A percentile compares a stretch with the other conserved stretches of the same genome.
phyloP scores from a whole-genome alignment of 2,888 invertebrate genomes.

The Xylota sylvarum region DNA sequence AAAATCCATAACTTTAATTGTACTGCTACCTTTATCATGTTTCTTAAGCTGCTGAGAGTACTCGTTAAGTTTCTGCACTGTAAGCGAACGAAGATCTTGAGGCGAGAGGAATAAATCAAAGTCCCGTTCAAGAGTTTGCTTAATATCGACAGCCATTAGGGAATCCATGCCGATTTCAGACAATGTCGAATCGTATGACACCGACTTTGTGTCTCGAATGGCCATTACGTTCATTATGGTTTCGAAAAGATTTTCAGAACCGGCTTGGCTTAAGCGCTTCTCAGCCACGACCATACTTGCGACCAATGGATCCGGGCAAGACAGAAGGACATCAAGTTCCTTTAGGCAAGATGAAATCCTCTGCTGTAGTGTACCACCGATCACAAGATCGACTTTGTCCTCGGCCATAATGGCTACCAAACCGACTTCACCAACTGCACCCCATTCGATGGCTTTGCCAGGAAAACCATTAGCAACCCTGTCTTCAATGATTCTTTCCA shows the following conservation, averaged over 20 bases:
- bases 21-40: not conserved
- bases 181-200: conserved; percentile 90
- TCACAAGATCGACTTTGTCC: conserved; percentile 89
- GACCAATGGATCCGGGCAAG: conserved; percentile 89
- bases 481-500: conserved; percentile 94
- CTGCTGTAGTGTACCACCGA: conserved; percentile 94
- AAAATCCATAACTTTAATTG: conserved; percentile 69
- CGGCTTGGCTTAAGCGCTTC: conserved; percentile 88
- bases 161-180: conserved; percentile 98
- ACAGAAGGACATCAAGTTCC: conserved; percentile 90
- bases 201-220: conserved; percentile 89
- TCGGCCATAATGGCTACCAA: conserved; percentile 91
- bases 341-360: conserved; percentile 92
- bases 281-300: conserved; percentile 95
- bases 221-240: conserved; percentile 90
- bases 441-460: conserved; percentile 95
- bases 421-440: conserved; percentile 95
- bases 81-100: conserved; percentile 93
- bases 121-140: conserved; percentile 95
- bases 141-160: conserved; percentile 98
- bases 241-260: conserved; percentile 89
- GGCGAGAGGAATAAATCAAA: conserved; percentile 94
- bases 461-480: conserved; percentile 89
- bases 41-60: conserved; percentile 78
- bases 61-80: conserved; percentile 86